phyloP scores from a whole-genome alignment of 1,140 invertebrate genomes.

The Drosophila hydei region DNA sequence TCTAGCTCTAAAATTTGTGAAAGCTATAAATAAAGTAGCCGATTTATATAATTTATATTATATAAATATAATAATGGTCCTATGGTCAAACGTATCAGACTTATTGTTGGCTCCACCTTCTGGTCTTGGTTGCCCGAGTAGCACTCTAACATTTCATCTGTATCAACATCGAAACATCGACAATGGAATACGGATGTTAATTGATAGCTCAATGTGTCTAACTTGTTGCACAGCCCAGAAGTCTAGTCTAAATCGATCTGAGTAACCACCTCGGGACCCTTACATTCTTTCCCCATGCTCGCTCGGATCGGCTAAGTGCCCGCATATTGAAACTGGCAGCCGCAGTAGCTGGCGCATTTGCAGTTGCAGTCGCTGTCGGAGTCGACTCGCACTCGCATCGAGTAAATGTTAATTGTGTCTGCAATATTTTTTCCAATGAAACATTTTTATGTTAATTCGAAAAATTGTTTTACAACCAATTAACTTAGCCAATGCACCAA shows the following conservation, averaged over 20 bases:
- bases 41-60: no score
- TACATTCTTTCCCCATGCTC: neutral
- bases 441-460: constrained; percentile 82
- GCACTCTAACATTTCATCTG: no score
- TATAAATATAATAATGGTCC: no score
- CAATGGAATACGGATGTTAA: neutral
- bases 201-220: neutral
- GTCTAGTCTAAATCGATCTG: neutral
- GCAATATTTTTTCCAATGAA: constrained; percentile 79
- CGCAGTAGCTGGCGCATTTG: neutral
- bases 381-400: constrained; percentile 16
- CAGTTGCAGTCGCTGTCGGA: neutral
- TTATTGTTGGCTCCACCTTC: no score
- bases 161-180: neutral
- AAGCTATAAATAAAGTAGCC: no score
- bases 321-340: constrained; percentile 52
- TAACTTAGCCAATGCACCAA: constrained; percentile 82
- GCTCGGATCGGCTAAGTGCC: constrained; percentile 27
- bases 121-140: no score
- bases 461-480: constrained; percentile 82
- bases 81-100: no score
- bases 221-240: neutral
- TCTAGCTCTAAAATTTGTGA: no score
- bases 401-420: constrained; percentile 53
- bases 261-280: neutral